phyloP scores from a whole-genome alignment of 2,797 vertebrate genomes.

The Siniperca scherzeri region DNA sequence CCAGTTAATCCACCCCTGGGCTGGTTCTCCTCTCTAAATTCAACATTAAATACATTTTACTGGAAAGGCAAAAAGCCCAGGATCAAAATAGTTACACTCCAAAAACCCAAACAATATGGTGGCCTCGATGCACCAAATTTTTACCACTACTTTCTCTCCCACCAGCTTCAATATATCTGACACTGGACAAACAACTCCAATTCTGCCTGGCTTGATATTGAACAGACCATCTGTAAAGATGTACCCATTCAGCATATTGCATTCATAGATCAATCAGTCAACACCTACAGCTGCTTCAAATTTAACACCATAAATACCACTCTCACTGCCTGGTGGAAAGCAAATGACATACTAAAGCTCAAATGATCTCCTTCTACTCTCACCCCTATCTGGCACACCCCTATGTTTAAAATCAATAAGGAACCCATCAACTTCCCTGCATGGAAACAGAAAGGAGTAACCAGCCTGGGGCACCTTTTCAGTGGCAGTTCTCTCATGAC shows the following conservation, averaged over 20 bases:
- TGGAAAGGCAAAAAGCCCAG: no score
- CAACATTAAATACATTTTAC: no score
- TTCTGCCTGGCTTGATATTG: background rate
- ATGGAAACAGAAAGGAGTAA: background rate
- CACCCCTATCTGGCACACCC: conserved; percentile 3
- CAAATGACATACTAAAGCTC: conserved; percentile 23
- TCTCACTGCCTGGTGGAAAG: conserved; percentile 11
- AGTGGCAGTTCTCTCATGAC: conserved; percentile 25
- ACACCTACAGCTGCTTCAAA: conserved; percentile 23
- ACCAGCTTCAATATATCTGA: no score
- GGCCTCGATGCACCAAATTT: no score
- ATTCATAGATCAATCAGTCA: conserved; percentile 29
- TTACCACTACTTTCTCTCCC: no score
- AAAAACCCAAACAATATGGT: no score
- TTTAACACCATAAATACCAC: conserved; percentile 17
- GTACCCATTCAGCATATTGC: conserved; percentile 5
- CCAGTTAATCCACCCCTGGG: no score
- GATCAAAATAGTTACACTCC: no score
- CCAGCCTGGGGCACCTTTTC: conserved; percentile 2
- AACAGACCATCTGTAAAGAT: conserved; percentile 11
- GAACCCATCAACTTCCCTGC: background rate
- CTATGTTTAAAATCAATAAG: conserved; percentile 6
- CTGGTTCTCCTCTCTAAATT: no score
- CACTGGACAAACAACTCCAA: background rate
- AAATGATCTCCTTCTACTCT: background rate